Evolutionary conservation across 2,113 vertebrate species (phyloP), one percentile per base, ranked within the genome.

Genomic region (Polypterus senegalus): DNA sequence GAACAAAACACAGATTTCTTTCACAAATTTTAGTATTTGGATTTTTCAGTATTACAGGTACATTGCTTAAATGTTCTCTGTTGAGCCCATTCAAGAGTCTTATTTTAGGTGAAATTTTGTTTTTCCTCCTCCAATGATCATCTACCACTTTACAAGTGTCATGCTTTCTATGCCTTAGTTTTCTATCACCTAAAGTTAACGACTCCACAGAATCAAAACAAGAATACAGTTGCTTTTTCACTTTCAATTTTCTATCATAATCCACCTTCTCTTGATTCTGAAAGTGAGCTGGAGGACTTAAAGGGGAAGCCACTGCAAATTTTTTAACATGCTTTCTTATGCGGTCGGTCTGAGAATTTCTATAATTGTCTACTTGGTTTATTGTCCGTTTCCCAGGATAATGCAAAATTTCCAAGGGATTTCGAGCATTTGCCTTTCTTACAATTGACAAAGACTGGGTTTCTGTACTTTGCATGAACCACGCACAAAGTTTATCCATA

Each of bases 401-500:
- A 68, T 83, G 91, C 81, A 88, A 84, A 59, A 88, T 73, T 73
- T 97, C 91, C 57, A 87, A 84, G 64, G 88, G 88, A 76, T 85
- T 93, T 63, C 89, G 86, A 66, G 89, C 88, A 75, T 91, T 97
- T 65, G 87, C 76, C 74, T 97, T 97, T 76, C 93, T 94, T 64
- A 91, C 88, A 59, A 97, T 85, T 53, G 88, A 84, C 54, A 98
- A 82, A 65, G 96, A 93, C 65, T 94, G 92, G 4, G 96, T 98
- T 86, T 98, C 96, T 58, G 96, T 97, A 67, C 93, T 97, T 81
- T 98, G 89, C 94, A 98, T 98, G 75, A 97, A 97, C 96, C 93
- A 98, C 55, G 89, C 82, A 76, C 87, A 82, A 63, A 98, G 84
- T 61, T 95, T 91, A 64, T 89, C 89, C 81, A 89, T 86, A 67